phyloP scores from a whole-genome alignment of 2,113 vertebrate genomes.

The Odocoileus hemionus region DNA sequence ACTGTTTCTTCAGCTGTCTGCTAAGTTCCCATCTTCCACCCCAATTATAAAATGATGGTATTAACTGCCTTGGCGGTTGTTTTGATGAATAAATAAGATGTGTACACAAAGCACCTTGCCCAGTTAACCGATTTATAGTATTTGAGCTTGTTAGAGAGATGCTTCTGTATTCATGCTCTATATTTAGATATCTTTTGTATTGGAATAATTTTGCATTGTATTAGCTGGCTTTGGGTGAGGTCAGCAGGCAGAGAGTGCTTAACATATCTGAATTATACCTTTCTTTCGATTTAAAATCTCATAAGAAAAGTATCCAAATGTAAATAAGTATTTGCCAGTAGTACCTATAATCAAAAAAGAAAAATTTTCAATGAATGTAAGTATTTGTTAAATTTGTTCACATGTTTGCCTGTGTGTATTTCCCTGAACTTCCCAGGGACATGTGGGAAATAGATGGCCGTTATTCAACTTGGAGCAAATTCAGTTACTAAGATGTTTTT shows the following conservation, averaged over 20 bases:
- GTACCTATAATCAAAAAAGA: not conserved
- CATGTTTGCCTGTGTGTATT: not conserved
- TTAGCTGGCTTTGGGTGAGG: not conserved
- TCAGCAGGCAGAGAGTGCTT: not conserved
- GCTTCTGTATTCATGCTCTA: not conserved
- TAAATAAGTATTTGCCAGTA: not conserved
- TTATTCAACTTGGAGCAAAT: not conserved
- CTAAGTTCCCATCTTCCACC: not conserved
- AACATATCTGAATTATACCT: not conserved
- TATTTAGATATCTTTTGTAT: not conserved
- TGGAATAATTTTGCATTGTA: not conserved
- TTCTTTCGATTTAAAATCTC: not conserved
- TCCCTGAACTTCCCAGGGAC: not conserved
- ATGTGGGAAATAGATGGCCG: not conserved
- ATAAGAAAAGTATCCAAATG: not conserved
- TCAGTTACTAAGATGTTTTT: not conserved
- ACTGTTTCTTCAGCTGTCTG: not conserved
- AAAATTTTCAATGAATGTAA: not conserved
- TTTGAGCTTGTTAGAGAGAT: not conserved
- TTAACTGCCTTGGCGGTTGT: not conserved
- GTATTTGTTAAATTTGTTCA: not conserved
- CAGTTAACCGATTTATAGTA: not conserved
- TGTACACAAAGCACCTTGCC: not conserved
- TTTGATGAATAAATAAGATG: not conserved
- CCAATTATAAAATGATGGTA: not conserved